Base-by-base conservation (phyloP, 2,113 vertebrate species). In the Pristiophorus japonicus region DNA sequence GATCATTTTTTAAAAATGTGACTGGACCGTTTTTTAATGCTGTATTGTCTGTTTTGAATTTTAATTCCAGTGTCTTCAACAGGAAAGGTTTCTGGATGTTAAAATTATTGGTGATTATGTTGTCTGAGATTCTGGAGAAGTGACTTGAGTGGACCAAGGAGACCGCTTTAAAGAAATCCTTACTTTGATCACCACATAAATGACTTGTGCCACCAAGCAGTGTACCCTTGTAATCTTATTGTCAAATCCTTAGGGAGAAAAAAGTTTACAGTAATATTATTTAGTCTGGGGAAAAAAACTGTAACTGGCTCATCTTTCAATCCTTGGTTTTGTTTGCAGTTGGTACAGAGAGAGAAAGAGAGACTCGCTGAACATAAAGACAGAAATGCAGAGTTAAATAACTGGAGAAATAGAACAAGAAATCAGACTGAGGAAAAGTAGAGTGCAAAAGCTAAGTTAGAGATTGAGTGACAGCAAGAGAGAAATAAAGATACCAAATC, bases 401-500 rank as follows among this genome's bases (percentile, higher is more conserved):
- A 88, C 30, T 55, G 47, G 30, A 88, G 88, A 63, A 91, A 91
- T 91, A 91, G 88, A 20, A n/a, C 87, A 90, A 90, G 87, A 62
- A 90, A 62, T 59, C 87, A n/a, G 85, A 59, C 87, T 34, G 85
- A 59, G 10, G 84, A 14, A 90, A 90, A 90, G 62, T 63, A 63
- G 51, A 88, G 55, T 55, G 8, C 85, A 16, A 88, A 88, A 88
- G 34, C 59, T 63, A 90, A 90, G n/a, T 55, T 34, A 38, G 88
- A 92, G n/a, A 65, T 92, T 38, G 18, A 90, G 55, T 90, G 87
- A 90, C 51, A 90, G 51, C 51, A 62, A 90, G 30, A 90, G 87
- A 90, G 87, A 30, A 90, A 62, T 12, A 55, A 88, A 55, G 45
- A 30, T 88, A 59, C 47, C 47, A 88, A 59, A 55, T 16, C 0